These are phyloP conservation scores for Scaptomyza caliginosa DNA, from an alignment of 2,888 invertebrate genomes.

Conservation along the genomic window DNA sequence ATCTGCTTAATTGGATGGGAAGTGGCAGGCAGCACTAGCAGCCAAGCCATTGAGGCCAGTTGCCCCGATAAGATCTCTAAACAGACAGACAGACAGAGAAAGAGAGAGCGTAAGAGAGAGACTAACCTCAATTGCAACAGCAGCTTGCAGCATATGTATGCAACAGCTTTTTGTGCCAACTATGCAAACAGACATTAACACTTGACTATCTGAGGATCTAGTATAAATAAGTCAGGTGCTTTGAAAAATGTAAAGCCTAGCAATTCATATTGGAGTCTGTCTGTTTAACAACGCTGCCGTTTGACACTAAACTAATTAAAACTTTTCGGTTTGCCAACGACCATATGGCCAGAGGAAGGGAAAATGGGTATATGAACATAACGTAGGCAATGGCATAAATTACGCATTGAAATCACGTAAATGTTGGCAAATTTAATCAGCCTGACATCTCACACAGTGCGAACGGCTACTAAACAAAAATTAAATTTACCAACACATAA, in stretches of 20 bases:
- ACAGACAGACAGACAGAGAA: slow-evolving; percentile 3
- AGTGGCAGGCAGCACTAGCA: slow-evolving; percentile 20
- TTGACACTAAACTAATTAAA: slow-evolving; percentile 72
- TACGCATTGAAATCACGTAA: slow-evolving; percentile 77
- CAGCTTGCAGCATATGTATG: not conserved
- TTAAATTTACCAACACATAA: slow-evolving; percentile 74
- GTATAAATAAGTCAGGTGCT: slow-evolving; percentile 28
- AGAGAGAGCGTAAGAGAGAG: slow-evolving; percentile 12
- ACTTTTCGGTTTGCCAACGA: slow-evolving; percentile 38
- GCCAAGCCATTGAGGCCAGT: slow-evolving; percentile 39
- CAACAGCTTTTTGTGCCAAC: slow-evolving; percentile 2
- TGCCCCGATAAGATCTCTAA: slow-evolving; percentile 55
- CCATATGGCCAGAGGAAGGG: slow-evolving; percentile 45
- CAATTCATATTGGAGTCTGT: slow-evolving; percentile 16
- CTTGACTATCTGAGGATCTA: slow-evolving; percentile 26
- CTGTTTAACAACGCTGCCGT: slow-evolving; percentile 16
- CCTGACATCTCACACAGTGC: slow-evolving; percentile 57
- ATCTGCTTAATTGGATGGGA: slow-evolving; percentile 69
- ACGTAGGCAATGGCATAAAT: slow-evolving; percentile 55
- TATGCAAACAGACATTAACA: slow-evolving; percentile 60
- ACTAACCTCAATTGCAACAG: slow-evolving; percentile 26
- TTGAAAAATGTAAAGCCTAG: slow-evolving; percentile 1
- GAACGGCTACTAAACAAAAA: slow-evolving; percentile 67
- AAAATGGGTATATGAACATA: no score
- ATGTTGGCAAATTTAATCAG: slow-evolving; percentile 76